Conservation (phyloP, 2,113 vertebrate genomes). For the Xyliphius kryptos region DNA sequence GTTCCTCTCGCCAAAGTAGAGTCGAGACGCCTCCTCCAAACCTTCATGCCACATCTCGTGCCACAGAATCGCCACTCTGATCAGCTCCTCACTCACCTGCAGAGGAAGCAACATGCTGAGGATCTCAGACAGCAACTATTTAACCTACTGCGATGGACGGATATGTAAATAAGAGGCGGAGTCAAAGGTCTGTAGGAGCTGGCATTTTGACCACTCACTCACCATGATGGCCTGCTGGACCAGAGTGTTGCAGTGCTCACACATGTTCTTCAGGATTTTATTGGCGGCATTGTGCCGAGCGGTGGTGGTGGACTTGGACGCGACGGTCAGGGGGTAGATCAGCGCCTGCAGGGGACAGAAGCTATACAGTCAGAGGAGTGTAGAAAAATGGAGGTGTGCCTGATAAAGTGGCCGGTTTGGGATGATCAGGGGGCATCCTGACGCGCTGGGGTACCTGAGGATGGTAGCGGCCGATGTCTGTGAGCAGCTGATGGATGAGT, state of each 20-base stretch:
- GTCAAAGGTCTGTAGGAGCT: neutral
- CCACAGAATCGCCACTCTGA: conserved; percentile 96
- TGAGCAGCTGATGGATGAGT: conserved; percentile 95
- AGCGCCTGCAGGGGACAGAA: conserved; percentile 70
- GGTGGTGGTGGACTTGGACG: conserved; percentile 94
- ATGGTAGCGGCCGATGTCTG: conserved; percentile 93
- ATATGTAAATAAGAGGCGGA: neutral
- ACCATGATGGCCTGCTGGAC: conserved; percentile 99
- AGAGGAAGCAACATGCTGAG: too few species aligned
- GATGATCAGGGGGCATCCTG: too few species aligned
- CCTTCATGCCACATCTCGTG: conserved; percentile 99
- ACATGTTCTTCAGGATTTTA: conserved; percentile 99
- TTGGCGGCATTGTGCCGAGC: conserved; percentile 95
- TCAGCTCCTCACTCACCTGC: conserved; percentile 96
- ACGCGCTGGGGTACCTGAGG: conserved; percentile 82
- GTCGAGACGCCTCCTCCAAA: conserved; percentile 89
- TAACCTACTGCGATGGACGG: too few species aligned
- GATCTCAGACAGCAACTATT: too few species aligned
- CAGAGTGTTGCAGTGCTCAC: conserved; percentile 94
- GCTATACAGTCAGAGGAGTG: neutral
- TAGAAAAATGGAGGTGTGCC: neutral
- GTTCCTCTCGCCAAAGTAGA: conserved; percentile 96
- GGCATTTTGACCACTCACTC: too few species aligned
- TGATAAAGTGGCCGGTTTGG: too few species aligned
- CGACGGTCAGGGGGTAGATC: conserved; percentile 96